phyloP scores from a whole-genome alignment of 1,140 invertebrate species.

The Cydia fagiglandana region DNA sequence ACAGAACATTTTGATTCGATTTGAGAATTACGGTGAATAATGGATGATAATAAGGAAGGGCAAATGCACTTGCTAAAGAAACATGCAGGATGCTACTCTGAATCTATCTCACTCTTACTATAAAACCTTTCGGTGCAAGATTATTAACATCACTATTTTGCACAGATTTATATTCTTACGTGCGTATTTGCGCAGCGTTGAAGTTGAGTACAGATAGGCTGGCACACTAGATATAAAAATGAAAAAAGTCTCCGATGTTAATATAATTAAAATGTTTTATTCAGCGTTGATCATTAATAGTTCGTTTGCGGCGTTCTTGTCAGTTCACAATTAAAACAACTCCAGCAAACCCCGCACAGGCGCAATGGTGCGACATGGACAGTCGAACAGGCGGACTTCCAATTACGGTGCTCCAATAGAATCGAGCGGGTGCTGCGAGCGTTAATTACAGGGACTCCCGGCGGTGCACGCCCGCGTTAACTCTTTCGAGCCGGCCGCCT shows the following conservation, averaged over 20 bases:
- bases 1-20: neutral
- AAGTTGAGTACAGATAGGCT: neutral
- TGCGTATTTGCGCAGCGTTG: neutral
- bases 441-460: constrained; percentile 70
- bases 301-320: neutral
- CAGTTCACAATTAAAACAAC: neutral
- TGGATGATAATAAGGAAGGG: no score
- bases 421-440: constrained; percentile 51
- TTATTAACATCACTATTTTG: neutral
- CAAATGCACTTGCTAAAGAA: neutral
- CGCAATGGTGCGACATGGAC: constrained; percentile 43
- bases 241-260: neutral
- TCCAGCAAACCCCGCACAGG: neutral
- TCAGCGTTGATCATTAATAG: neutral
- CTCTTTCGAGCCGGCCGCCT: constrained; percentile 46
- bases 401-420: constrained; percentile 55
- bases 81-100: no score
- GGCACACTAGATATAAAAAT: neutral
- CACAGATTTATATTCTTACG: neutral
- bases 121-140: neutral
- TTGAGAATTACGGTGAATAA: neutral
- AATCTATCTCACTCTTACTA: no score
- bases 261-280: constrained; percentile 4
- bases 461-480: constrained; percentile 41
- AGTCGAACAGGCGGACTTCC: constrained; percentile 48